These are phyloP conservation scores for Tichodroma muraria DNA, from an alignment of 2,113 vertebrate species.

Conservation along the genomic window DNA sequence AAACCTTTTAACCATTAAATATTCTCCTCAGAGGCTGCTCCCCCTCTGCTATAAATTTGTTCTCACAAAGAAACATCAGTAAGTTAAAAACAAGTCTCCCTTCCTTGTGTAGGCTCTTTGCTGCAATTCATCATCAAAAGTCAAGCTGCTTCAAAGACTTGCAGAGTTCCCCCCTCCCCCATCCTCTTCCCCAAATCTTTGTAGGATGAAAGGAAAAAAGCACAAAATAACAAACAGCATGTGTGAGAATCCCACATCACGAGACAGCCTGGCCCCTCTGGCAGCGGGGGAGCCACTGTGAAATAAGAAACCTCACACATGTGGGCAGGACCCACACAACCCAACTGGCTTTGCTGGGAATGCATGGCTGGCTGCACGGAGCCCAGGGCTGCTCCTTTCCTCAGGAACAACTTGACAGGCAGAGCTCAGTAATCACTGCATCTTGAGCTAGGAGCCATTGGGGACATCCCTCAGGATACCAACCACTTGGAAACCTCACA, in stretches of 20 bases:
- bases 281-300: background rate
- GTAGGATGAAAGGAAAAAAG: constrained; percentile 24
- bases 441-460: background rate
- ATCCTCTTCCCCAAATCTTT: background rate
- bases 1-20: constrained; percentile 30
- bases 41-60: constrained; percentile 54
- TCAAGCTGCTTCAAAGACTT: constrained; percentile 56
- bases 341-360: background rate
- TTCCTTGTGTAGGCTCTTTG: constrained; percentile 5
- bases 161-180: constrained; percentile 15
- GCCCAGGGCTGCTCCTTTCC: too few relatives aligned
- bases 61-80: constrained; percentile 64
- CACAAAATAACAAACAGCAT: constrained; percentile 54
- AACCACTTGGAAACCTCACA: background rate
- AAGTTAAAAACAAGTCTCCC: constrained; percentile 56
- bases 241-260: constrained; percentile 67
- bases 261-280: constrained; percentile 8
- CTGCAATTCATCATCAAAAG: constrained; percentile 55
- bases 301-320: constrained; percentile 35
- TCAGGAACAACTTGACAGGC: background rate
- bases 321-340: background rate
- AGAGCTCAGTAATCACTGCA: background rate
- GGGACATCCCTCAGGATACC: background rate
- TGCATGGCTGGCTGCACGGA: background rate
- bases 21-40: constrained; percentile 33